Percentiles rank a stretch among this genome's conserved stretches.
These are phyloP conservation scores for Acanthosepion pharaonis DNA, from an alignment of 2,888 invertebrate genomes.

Conservation along the genomic window DNA sequence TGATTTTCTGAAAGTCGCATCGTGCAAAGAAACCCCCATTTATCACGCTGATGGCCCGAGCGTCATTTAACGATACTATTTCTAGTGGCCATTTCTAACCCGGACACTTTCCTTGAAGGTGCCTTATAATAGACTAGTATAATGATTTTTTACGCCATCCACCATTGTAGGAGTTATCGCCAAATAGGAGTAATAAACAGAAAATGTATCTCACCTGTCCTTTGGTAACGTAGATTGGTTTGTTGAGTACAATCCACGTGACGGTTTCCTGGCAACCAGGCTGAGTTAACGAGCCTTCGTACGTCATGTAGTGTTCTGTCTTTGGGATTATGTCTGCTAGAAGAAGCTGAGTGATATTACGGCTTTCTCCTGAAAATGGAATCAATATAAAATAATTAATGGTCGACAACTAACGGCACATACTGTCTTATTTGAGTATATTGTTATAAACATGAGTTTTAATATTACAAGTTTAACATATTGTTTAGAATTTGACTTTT, in stretches of 20 bases:
- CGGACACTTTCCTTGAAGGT: neutral
- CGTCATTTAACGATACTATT: neutral
- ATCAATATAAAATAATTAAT: neutral
- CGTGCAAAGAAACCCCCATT: neutral
- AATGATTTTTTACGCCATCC: neutral
- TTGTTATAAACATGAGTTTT: too few species aligned
- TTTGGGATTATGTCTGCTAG: constrained; percentile 82
- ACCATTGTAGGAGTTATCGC: neutral
- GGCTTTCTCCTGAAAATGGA: neutral
- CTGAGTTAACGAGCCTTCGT: constrained; percentile 97
- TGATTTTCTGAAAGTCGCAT: neutral
- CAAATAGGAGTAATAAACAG: neutral
- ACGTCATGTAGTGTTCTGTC: constrained; percentile 95
- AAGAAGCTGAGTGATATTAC: constrained; percentile 1
- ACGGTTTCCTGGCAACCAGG: constrained; percentile 98
- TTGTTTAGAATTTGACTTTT: too few species aligned
- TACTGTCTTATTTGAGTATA: too few species aligned
- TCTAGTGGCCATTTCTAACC: neutral
- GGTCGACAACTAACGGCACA: neutral
- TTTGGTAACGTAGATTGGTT: constrained; percentile 96
- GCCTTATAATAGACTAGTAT: neutral
- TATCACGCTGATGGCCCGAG: neutral
- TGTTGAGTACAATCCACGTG: constrained; percentile 98
- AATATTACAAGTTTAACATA: too few species aligned
- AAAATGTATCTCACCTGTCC: constrained; percentile 84